phyloP scores from a whole-genome alignment of 2,888 invertebrate genomes.

The Colletes collaris region DNA sequence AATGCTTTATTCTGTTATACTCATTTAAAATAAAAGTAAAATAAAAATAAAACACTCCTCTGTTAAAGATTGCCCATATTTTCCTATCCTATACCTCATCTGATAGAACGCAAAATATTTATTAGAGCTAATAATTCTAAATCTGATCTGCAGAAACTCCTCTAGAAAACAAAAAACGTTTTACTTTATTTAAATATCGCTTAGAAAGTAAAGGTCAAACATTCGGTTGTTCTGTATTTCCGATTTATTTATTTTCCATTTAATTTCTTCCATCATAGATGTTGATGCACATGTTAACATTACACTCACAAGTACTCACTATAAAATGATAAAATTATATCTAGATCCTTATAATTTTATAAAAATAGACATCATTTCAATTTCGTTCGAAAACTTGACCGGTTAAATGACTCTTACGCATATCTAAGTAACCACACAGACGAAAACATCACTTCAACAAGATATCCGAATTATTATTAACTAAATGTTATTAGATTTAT shows the following conservation, averaged over 20 bases:
- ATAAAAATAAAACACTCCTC: too few relatives aligned
- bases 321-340: slow-evolving; percentile 12
- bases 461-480: slow-evolving; percentile 8
- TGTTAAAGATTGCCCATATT: too few relatives aligned
- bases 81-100: too few relatives aligned
- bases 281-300: background rate
- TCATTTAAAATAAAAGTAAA: too few relatives aligned
- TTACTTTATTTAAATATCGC: background rate
- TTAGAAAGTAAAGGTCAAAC: slow-evolving; percentile 14
- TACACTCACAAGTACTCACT: slow-evolving; percentile 15
- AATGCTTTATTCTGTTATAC: too few relatives aligned
- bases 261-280: slow-evolving; percentile 2
- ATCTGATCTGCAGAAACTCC: too few relatives aligned
- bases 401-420: slow-evolving; percentile 1
- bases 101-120: too few relatives aligned
- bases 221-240: slow-evolving; percentile 4
- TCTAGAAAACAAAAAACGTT: background rate
- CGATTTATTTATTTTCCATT: slow-evolving; percentile 32
- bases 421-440: slow-evolving; percentile 7
- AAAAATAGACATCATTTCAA: slow-evolving; percentile 16
- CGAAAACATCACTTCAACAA: slow-evolving; percentile 3
- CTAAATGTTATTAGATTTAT: background rate
- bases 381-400: slow-evolving; percentile 12
- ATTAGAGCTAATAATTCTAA: too few relatives aligned
- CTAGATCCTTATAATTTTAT: slow-evolving; percentile 21